These are phyloP conservation scores for Mus musculus DNA, from an alignment of 2,113 vertebrate species.

Conservation along the genomic window GRCm39 chr13:45848001-45848500, in stretches of 20 bases:
- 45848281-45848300: background rate
- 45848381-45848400: no score
- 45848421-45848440: background rate
- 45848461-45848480: background rate
- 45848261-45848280: background rate
- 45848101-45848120: background rate
- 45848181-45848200: background rate
- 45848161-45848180: background rate
- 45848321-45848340: background rate
- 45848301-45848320: no score
- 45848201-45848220: constrained; percentile 2
- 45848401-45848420: no score
- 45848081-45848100: background rate
- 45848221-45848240: background rate
- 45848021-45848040: background rate
- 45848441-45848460: background rate
- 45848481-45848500: background rate
- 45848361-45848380: background rate
- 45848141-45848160: background rate
- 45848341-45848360: background rate
- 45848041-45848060: background rate
- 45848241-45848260: background rate
- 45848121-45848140: background rate
- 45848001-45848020: background rate
- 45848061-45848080: background rate